phyloP scores from a whole-genome alignment of 2,113 vertebrate species.

The Dinomys branickii region DNA sequence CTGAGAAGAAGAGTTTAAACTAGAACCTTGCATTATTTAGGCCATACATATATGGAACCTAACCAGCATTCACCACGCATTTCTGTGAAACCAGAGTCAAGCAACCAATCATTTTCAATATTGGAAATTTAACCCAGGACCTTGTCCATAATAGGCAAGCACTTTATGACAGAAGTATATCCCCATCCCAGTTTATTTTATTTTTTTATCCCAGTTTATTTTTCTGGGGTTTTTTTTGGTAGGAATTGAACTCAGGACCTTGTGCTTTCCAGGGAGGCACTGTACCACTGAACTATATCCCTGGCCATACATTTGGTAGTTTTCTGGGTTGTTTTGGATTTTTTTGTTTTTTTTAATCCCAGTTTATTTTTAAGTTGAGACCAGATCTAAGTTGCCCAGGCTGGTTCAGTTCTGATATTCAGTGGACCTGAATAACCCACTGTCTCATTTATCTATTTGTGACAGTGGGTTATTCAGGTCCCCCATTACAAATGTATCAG shows the following conservation, averaged over 20 bases:
- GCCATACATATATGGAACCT: background rate
- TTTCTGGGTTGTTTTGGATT: no score
- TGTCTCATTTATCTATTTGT: no score
- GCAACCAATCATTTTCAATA: background rate
- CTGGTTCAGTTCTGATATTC: no score
- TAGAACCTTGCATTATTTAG: background rate
- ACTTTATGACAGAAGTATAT: background rate
- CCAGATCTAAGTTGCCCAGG: background rate
- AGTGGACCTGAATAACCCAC: no score
- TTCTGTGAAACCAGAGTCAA: conserved; percentile 18
- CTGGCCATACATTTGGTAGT: no score
- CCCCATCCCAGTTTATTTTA: background rate
- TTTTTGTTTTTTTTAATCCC: no score
- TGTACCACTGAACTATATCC: no score
- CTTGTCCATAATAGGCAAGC: background rate
- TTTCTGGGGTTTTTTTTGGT: no score
- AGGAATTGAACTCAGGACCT: no score
- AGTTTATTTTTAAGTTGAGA: background rate
- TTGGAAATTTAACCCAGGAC: background rate
- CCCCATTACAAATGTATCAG: no score
- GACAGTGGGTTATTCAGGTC: no score
- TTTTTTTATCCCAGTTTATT: background rate
- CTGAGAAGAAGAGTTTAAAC: background rate
- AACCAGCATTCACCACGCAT: background rate
- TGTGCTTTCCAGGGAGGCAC: no score